Conservation (phyloP, 1,140 invertebrate genomes). For the Diorhabda elongata region DNA sequence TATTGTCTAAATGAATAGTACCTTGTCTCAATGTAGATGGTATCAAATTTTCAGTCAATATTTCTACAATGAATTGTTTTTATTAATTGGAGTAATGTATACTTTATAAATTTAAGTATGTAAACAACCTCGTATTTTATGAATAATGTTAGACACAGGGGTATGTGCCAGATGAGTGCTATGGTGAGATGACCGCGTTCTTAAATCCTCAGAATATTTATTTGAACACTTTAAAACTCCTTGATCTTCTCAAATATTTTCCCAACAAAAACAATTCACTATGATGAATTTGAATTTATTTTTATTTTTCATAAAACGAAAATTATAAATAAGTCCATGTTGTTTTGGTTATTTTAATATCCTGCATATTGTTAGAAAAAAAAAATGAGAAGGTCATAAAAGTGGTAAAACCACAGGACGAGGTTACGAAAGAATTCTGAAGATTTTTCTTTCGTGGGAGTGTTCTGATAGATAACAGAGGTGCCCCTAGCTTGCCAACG, state of each 20-base stretch:
- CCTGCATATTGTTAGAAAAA: not conserved
- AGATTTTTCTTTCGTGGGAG: slow-evolving; percentile 23
- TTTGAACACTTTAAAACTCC: not conserved
- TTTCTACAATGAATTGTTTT: no score
- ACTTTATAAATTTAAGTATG: not conserved
- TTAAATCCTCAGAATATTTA: slow-evolving; percentile 15
- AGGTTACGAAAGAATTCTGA: slow-evolving; percentile 15
- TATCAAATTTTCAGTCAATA: no score
- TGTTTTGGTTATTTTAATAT: not conserved
- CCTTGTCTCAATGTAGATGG: no score
- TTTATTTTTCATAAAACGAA: not conserved
- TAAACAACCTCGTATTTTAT: slow-evolving; percentile 5
- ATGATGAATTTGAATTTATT: no score
- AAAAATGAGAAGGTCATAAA: slow-evolving; percentile 11
- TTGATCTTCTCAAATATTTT: slow-evolving; percentile 13
- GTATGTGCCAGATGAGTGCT: slow-evolving; percentile 43
- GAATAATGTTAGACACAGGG: slow-evolving; percentile 43
- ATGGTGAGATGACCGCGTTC: slow-evolving; percentile 31
- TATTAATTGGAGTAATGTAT: no score
- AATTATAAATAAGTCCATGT: not conserved
- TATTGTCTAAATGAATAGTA: no score
- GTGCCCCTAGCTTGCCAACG: slow-evolving; percentile 33
- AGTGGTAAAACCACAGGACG: not conserved
- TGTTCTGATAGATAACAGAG: slow-evolving; percentile 24
- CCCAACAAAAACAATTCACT: not conserved